phyloP scores from a whole-genome alignment of 1,140 invertebrate genomes.

The Pseudoatta argentina region DNA sequence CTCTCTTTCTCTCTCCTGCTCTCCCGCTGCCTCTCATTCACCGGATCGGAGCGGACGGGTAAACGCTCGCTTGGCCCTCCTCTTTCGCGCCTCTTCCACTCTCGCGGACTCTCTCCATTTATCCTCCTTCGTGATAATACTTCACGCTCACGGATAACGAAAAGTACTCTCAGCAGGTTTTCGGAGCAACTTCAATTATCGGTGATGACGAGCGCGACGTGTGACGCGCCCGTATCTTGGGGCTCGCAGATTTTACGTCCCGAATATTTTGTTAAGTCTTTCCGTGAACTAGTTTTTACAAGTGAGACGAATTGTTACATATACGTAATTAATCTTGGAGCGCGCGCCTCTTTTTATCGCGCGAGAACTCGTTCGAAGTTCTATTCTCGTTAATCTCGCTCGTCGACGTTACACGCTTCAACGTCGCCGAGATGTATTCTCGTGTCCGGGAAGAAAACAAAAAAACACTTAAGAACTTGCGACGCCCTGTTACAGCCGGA shows the following conservation, averaged over 20 bases:
- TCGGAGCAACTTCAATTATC: constrained; percentile 71
- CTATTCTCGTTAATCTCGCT: constrained; percentile 4
- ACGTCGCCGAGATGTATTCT: constrained; percentile 13
- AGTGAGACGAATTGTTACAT: not conserved
- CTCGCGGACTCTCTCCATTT: constrained; percentile 69
- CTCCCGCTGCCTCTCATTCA: constrained; percentile 56
- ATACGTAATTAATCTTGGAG: not conserved
- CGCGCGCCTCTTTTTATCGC: not conserved
- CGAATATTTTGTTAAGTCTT: not conserved
- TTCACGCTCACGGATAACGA: constrained; percentile 71
- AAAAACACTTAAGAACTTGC: not conserved
- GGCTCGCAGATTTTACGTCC: not conserved
- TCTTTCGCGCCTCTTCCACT: constrained; percentile 72
- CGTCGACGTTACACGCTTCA: constrained; percentile 6
- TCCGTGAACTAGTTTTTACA: not conserved
- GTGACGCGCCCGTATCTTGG: not conserved
- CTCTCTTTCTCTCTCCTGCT: constrained; percentile 20
- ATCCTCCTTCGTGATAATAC: constrained; percentile 74
- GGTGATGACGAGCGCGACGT: constrained; percentile 62
- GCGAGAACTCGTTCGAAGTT: not conserved
- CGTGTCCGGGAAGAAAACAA: not conserved
- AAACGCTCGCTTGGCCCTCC: constrained; percentile 71
- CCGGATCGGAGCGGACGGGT: constrained; percentile 72
- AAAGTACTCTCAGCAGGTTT: constrained; percentile 72
- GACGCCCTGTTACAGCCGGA: constrained; percentile 23